Evolutionary conservation across 2,797 vertebrate species (phyloP), one percentile per base, ranked within the genome.

Genomic region (Sebastes wilsoni): DNA sequence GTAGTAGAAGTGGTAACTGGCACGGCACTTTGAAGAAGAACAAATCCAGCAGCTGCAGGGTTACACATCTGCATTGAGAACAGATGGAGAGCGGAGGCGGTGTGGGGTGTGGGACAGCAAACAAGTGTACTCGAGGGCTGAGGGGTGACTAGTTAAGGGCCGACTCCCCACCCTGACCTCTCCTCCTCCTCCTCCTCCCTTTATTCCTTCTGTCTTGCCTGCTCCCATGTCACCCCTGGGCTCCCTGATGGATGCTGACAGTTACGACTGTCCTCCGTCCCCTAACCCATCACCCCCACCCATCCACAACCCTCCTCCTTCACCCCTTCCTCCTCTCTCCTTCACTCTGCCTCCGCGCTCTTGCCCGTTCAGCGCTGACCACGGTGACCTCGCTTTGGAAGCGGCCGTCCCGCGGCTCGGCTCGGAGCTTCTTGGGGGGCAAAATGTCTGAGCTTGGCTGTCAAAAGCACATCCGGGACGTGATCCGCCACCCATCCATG

Each of bases 231-330:
- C 92, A 92, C 81, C 91, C 88, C 80, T 87, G 79, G 91, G 91
- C 82, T 74, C 64, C 72, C 86, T 95, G 92, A 95, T 93, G 81
- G 84, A 87, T 79, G 78, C 83, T 94, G 94, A 95, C 94, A 94
- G 87, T 75, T 93, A 77, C 86, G 84, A 84, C 92, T 93, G 94
- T 89, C 86, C 86, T 76, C 87, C 18, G 36, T 92, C 89, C 81
- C 77, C 80, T 70, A 68, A 64, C 78, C 83, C 77, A 34, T 84
- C 76, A 32, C 75, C 80, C 77, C 66, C 52, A 38, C 58, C 77
- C 74, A 71, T 76, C 75, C 77, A 59, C 52, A 34, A 54, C 42
- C 68, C 72, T 10, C 54, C 74, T 25, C 52, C 58, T 55, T 30
- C 69, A 8, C 36, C 58, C 54, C 38, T 20, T 30, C 59, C 62